Evolutionary conservation across 2,113 vertebrate species (phyloP).

Genomic region (Junco hyemalis): DNA sequence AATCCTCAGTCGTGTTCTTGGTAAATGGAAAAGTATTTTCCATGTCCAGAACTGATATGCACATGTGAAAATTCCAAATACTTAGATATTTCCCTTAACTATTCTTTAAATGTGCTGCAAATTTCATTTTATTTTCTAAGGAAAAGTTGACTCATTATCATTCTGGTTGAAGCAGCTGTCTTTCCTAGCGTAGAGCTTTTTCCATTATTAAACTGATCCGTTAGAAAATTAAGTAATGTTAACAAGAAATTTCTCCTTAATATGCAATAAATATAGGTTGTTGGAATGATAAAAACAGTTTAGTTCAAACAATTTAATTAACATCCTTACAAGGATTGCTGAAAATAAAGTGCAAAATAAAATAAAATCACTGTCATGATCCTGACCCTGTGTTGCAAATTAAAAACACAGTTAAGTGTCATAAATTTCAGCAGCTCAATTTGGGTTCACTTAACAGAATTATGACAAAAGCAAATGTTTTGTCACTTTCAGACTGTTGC

Average conservation of each 20-base stretch:
- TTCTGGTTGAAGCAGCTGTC: slow-evolving; percentile 15
- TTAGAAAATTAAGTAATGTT: slow-evolving; percentile 64
- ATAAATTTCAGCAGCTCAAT: slow-evolving; percentile 70
- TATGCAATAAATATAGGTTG: slow-evolving; percentile 65
- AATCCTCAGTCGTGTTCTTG: background rate
- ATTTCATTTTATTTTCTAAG: background rate
- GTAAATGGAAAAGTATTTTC: background rate
- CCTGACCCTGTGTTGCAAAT: slow-evolving; percentile 71
- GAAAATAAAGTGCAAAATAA: slow-evolving; percentile 74
- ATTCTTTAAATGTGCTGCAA: background rate
- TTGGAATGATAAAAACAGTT: slow-evolving; percentile 70
- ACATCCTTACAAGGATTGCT: slow-evolving; percentile 61
- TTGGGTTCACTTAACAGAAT: slow-evolving; percentile 76
- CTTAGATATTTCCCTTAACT: background rate
- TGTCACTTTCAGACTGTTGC: slow-evolving; percentile 73
- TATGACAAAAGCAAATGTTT: slow-evolving; percentile 81
- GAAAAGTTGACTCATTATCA: background rate
- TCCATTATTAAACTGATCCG: slow-evolving; percentile 43
- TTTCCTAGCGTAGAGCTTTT: background rate
- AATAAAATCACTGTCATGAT: slow-evolving; percentile 70
- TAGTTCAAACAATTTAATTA: slow-evolving; percentile 77
- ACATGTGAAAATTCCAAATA: background rate
- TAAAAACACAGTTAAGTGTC: slow-evolving; percentile 73
- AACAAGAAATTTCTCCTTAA: slow-evolving; percentile 67
- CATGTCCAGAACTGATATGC: background rate